These are phyloP conservation scores for Loris lydekkerianus DNA, from an alignment of 2,797 vertebrate genomes.

Conservation along the genomic window DNA sequence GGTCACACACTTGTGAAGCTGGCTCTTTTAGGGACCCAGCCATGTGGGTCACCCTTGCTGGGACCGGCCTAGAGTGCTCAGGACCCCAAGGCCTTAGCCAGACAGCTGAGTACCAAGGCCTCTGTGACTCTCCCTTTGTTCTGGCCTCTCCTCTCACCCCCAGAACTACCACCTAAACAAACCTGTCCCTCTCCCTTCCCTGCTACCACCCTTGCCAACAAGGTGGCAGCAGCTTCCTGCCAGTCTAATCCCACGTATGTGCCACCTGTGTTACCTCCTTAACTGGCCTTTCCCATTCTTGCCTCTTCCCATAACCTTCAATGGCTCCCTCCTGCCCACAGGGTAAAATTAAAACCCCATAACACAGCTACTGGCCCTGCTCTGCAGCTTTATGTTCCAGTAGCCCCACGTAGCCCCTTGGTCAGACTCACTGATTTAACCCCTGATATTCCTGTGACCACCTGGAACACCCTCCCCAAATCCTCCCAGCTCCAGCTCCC, in stretches of 20 bases:
- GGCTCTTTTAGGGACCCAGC: neutral
- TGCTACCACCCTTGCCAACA: neutral
- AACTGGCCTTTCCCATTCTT: conserved; percentile 68
- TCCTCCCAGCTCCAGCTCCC: neutral
- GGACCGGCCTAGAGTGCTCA: neutral
- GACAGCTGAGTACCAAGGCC: neutral
- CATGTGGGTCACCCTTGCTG: neutral
- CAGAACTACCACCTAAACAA: neutral
- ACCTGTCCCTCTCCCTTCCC: neutral
- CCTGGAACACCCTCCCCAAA: neutral
- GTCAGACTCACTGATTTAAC: conserved; percentile 40
- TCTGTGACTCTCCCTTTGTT: neutral
- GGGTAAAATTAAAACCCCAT: conserved; percentile 36
- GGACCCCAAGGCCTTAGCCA: neutral
- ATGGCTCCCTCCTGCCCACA: conserved; percentile 76
- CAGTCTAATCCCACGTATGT: neutral
- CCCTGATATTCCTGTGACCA: neutral
- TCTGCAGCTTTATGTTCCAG: neutral
- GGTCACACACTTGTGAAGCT: neutral
- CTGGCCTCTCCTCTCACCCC: too few species aligned
- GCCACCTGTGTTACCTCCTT: conserved; percentile 43
- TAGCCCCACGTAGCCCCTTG: conserved; percentile 39
- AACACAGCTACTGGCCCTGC: neutral
- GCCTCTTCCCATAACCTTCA: conserved; percentile 76
- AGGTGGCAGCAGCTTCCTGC: neutral